Evolutionary conservation across 2,797 vertebrate species (phyloP), one percentile per base, ranked within the genome.

Genomic region (Chelon labrosus): DNA sequence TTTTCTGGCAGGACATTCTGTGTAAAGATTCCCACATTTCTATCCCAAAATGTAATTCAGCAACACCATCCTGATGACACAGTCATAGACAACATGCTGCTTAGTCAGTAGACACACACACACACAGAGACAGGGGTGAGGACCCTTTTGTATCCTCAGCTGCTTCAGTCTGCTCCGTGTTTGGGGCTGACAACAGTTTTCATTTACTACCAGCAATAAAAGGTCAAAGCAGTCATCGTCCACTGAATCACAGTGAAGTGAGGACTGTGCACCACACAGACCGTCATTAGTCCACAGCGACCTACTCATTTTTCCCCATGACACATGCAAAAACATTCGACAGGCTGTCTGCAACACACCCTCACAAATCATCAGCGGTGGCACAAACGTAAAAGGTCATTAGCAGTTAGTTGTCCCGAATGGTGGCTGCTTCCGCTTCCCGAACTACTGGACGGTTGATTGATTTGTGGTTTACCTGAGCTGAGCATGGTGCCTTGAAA

Each of bases 171-270:
- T 62, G 53, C 68, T 61, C 16, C 54, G 57, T 44, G 67, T 80
- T 84, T 82, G 70, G 82, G 64, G 70, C 54, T 62, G 60, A 75
- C 71, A 79, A 54, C 65, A 37, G 65, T 66, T 88, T 88, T 83
- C 65, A 86, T 88, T 87, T 77, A 76, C 77, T 73, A 31, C 7
- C 31, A 7, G 7, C 63, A 70, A 51, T 38, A 71, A 84, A 86
- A 89, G 83, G 87, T 91, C 85, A 89, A 60, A 76, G 77, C 70
- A 85, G 77, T 83, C 74, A 67, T 70, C 51, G 71, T 72, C 72
- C 44, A 69, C 62, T 62, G 71, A 76, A 67, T 66, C 46, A 75
- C 53, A 69, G 64, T 31, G 54, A 49, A 80, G 53, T 25, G 42
- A 57, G 41, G 8, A 12, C 38, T 35, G 31, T 51, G 44, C 2